These are phyloP conservation scores for Platorchestia sp. DNA, from an alignment of 1,140 invertebrate genomes.

Conservation along the genomic window DNA sequence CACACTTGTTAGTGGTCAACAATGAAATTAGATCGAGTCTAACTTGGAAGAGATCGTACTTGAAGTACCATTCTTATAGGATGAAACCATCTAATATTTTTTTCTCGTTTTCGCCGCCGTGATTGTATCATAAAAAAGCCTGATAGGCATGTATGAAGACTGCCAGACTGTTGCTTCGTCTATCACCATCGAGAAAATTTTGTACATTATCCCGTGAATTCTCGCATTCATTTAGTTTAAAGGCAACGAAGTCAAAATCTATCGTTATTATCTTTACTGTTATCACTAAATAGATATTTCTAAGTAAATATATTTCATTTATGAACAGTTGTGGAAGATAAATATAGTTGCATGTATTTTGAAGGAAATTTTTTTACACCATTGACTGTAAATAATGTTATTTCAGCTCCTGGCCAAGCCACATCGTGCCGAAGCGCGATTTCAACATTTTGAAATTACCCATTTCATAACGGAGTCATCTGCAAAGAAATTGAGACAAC, in stretches of 20 bases:
- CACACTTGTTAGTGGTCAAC: background rate
- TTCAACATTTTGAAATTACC: background rate
- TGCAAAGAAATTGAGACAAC: background rate
- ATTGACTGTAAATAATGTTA: background rate
- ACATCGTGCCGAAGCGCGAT: background rate
- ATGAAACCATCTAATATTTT: background rate
- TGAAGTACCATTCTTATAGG: background rate
- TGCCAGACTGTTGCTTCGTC: background rate
- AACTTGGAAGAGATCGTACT: background rate
- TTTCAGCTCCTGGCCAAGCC: background rate
- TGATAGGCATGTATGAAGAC: background rate
- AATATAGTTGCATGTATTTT: background rate
- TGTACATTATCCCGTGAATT: background rate
- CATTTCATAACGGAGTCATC: background rate
- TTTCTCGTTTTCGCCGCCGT: background rate
- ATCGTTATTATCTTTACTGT: background rate
- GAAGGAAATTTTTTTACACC: background rate
- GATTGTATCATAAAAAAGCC: background rate
- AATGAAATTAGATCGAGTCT: background rate
- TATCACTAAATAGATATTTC: background rate
- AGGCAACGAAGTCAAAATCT: background rate
- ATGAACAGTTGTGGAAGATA: background rate
- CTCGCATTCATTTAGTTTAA: background rate
- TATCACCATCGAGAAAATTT: background rate
- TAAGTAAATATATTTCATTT: background rate